Base-by-base conservation (phyloP, 2,113 vertebrate species). In the Hoplias malabaricus region DNA sequence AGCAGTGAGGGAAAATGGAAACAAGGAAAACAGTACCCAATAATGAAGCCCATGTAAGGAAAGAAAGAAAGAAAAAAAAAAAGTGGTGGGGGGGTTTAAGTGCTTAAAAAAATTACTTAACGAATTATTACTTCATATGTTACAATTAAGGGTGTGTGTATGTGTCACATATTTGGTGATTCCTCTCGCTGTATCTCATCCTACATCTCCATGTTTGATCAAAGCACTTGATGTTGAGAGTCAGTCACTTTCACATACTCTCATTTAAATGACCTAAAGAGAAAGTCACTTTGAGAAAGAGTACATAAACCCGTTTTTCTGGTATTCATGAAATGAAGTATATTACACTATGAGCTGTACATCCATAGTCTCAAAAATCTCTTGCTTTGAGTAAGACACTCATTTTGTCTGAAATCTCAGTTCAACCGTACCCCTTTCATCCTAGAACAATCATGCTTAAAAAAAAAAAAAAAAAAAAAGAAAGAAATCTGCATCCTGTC, bases 1-100 rank as follows among this genome's bases (percentile, higher is more conserved):
- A 53, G 63, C 43, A 68, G 77, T 84, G 69, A 67, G 77, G 82
- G 77, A 43, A 83, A 81, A 84, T 63, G 73, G 70, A 65, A 70
- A 86, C n/a, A 85, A 54, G 69, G 78, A 86, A 85, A 62, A 84
- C 80, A 83, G 73, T 85, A 69, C 68, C 53, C 42, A 40, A 57
- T 68, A 63, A 78, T 84, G 19, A 78, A 82, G 75, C 69, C 13
- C 19, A 23, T 66, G 62, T 80, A 66, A 67, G n/a, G n/a, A n/a
- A 53, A 5, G 2, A n/a, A 8, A 16, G 19, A 19, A 65, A 57
- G 68, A 83, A 79, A 73, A 80, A 69, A n/a, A n/a, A n/a, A n/a
- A n/a, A n/a, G n/a, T n/a, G n/a, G n/a, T n/a, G n/a, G n/a, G n/a
- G n/a, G n/a, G n/a, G n/a, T n/a, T n/a, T n/a, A n/a, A n/a, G n/a